Base-by-base conservation (phyloP, 2,797 vertebrate genomes). In the Gastrophryne carolinensis region DNA sequence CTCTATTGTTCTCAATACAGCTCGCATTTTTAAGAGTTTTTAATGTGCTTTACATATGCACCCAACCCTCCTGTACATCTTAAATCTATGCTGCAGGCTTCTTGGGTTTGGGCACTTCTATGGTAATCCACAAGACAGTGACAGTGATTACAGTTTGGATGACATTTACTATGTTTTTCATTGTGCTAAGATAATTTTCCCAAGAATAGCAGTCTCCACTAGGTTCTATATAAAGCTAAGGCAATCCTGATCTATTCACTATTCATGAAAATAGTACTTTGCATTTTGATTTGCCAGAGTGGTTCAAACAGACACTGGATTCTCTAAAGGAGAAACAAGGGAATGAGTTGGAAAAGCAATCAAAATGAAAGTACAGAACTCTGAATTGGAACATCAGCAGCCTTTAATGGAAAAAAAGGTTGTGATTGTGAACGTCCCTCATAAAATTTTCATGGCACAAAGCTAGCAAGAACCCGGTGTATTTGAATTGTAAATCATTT, bases 301-400 rank as follows among this genome's bases (percentile, higher is more conserved):
- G 19, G 21, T 32, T 49, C 32, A 29, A 32, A 58, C 63, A 70
- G 66, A 49, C 56, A 49, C 11, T 15, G 1, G 50, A 23, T 61
- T 41, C 13, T 70, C 53, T 57, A 57, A 64, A 32, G 66, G 37
- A 47, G 57, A 62, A 50, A 76, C 56, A 64, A 76, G 47, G 47
- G 26, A 26, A 24, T 17, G 19, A n/a, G 23, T 54, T 63, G 70
- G 35, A 34, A 70, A 68, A 70, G 56, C 56, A 70, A 70, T 63
- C 66, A 71, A 19, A 68, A 17, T 49, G n/a, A 27, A 44, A 49
- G 41, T 53, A 34, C 44, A 32, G 70, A 61, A 39, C 41, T 49
- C 24, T 70, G 65, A 76, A 63, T 41, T 70, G 74, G 50, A 77
- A 77, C 70, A 63, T 64, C 49, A 70, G n/a, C 58, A 63, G 49